phyloP scores from a whole-genome alignment of 2,888 invertebrate species.

The Cylindroiulus punctatus region DNA sequence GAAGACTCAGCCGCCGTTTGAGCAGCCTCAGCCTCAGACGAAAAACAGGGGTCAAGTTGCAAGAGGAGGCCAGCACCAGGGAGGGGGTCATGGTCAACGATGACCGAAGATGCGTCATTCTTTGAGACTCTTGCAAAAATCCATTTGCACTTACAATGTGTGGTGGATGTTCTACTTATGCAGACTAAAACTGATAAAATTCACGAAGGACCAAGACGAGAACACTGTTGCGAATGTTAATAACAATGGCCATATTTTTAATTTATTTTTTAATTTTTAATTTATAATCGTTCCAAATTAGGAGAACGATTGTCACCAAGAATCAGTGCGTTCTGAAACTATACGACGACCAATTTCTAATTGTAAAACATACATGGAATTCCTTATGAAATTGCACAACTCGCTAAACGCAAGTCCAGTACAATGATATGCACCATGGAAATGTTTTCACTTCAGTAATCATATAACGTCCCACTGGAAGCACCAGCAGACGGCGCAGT shows the following conservation, averaged over 20 bases:
- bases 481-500: no score
- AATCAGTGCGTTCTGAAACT: neutral
- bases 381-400: neutral
- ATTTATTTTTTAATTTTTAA: no score
- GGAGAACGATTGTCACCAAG: neutral
- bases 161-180: neutral
- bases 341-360: neutral
- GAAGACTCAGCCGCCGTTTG: constrained; percentile 57
- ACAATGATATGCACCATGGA: no score
- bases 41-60: constrained; percentile 50
- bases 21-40: constrained; percentile 58
- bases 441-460: no score
- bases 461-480: no score
- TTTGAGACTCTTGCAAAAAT: constrained; percentile 29
- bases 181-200: neutral
- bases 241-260: no score
- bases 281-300: neutral
- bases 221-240: no score
- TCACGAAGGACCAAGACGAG: constrained; percentile 1
- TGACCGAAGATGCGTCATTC: constrained; percentile 55
- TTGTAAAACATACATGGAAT: neutral
- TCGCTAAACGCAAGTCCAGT: neutral
- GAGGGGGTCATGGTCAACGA: constrained; percentile 10
- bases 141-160: neutral
- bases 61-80: neutral